phyloP scores from a whole-genome alignment of 2,888 invertebrate species.

The Criorhina ranunculi region DNA sequence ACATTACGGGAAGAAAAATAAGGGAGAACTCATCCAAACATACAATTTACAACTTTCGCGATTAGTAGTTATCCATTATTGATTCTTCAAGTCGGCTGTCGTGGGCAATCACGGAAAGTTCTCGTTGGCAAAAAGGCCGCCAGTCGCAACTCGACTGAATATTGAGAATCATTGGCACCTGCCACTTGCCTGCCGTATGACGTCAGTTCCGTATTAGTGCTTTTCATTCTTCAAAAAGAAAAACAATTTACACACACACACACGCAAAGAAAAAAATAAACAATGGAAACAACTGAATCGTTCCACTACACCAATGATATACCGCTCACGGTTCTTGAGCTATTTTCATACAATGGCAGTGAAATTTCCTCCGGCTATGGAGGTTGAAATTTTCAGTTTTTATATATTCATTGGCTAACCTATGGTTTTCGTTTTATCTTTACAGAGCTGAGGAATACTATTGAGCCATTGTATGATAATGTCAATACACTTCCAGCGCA shows the following conservation, averaged over 20 bases:
- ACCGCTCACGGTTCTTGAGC: slow-evolving; percentile 83
- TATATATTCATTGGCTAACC: slow-evolving; percentile 1
- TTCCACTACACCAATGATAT: slow-evolving; percentile 80
- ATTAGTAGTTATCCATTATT: slow-evolving; percentile 55
- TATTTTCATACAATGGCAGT: slow-evolving; percentile 79
- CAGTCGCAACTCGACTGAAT: slow-evolving; percentile 24
- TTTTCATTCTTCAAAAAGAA: slow-evolving; percentile 1
- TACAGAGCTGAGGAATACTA: slow-evolving; percentile 74
- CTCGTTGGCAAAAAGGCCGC: slow-evolving; percentile 6
- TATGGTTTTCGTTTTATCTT: slow-evolving; percentile 23
- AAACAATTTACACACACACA: neutral
- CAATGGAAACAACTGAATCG: slow-evolving; percentile 77
- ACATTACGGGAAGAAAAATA: slow-evolving; percentile 46
- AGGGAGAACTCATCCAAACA: slow-evolving; percentile 44
- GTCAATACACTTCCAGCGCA: slow-evolving; percentile 73
- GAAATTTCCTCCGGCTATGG: slow-evolving; percentile 74
- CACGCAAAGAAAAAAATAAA: slow-evolving; percentile 16
- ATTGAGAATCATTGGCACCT: slow-evolving; percentile 31
- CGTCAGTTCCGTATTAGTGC: slow-evolving; percentile 42
- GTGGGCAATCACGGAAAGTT: slow-evolving; percentile 3
- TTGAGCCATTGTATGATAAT: slow-evolving; percentile 78
- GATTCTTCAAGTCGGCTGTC: slow-evolving; percentile 43
- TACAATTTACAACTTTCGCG: slow-evolving; percentile 40
- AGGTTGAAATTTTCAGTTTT: slow-evolving; percentile 54
- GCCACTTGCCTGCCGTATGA: slow-evolving; percentile 42